Percentiles rank a stretch among this genome's conserved stretches.
phyloP scores from a whole-genome alignment of 2,797 vertebrate species.

The Pelobates cultripes region DNA sequence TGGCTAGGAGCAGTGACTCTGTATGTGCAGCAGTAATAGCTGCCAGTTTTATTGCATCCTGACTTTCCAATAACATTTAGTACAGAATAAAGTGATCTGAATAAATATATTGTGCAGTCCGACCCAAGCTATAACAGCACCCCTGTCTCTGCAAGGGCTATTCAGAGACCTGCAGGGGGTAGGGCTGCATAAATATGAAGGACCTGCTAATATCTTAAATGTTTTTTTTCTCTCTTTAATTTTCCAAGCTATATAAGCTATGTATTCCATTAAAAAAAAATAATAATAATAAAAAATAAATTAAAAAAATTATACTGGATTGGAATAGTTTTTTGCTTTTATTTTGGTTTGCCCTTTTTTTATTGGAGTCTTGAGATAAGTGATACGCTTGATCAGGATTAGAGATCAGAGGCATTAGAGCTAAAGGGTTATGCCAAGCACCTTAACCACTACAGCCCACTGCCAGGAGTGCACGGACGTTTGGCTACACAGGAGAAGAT shows the following conservation, averaged over 20 bases:
- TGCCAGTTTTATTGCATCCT: constrained; percentile 53
- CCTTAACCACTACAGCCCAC: no score
- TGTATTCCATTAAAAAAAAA: no score
- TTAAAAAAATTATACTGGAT: no score
- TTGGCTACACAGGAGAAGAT: no score
- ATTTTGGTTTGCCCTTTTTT: no score
- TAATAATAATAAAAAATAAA: no score
- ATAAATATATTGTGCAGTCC: constrained; percentile 17
- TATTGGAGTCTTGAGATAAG: no score
- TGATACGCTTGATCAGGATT: no score
- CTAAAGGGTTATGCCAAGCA: no score
- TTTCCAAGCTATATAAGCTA: not conserved
- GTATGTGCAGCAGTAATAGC: constrained; percentile 42
- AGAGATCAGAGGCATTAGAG: no score
- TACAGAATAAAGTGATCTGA: constrained; percentile 30
- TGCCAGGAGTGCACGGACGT: no score
- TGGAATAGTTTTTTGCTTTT: no score
- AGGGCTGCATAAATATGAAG: not conserved
- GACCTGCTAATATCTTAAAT: not conserved
- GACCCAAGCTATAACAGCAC: not conserved
- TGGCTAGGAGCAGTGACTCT: constrained; percentile 37
- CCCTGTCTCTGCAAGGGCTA: not conserved
- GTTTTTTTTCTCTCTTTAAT: not conserved
- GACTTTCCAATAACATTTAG: constrained; percentile 46
- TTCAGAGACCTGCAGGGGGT: not conserved